Base-by-base conservation (phyloP, 2,888 invertebrate genomes). In the Rhyacophila evoluta region DNA sequence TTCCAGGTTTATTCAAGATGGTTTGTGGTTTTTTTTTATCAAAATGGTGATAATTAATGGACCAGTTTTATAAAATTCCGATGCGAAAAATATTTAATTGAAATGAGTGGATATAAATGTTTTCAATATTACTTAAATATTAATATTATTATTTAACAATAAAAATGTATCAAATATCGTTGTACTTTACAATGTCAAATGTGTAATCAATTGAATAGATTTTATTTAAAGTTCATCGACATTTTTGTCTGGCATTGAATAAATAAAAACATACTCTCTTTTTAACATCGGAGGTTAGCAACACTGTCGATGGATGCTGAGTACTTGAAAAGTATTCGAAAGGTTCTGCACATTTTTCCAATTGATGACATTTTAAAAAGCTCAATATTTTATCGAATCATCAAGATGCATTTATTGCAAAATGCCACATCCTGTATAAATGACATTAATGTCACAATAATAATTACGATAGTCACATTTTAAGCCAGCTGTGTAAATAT, bases 221-320 rank as follows among this genome's bases (percentile, higher is more conserved):
- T 19, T 55, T 25, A 5, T 19, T 2, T 19, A 25, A 25, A 55
- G 55, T 55, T 55, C 55, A 19, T 55, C 55, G 55, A 55, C 55
- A 55, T 19, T 55, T 55, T 55, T 19, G 55, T 55, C 55, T 55
- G 55, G 55, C 55, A 55, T 55, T 55, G 55, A 55, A 55, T 15
- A 8, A 15, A 19, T 19, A 55, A 55, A 55, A 6, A 15, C 10
- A 6, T 25, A 10, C 55, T 55, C 25, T 55, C 55, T 55, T 55
- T 55, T 19, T 19, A 25, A 19, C 19, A 19, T 19, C 19, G 15
- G 55, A 55, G 55, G 55, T 55, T 2, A 55, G 15, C 55, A 33
- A 33, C 55, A 55, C 55, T 25, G 10, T 55, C 1, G n/a, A 2
- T 25, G 55, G 19, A 55, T 19, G 6, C 2, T 19, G 8, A 10